Conservation (phyloP, 2,113 vertebrate species). For the Ia io region DNA sequence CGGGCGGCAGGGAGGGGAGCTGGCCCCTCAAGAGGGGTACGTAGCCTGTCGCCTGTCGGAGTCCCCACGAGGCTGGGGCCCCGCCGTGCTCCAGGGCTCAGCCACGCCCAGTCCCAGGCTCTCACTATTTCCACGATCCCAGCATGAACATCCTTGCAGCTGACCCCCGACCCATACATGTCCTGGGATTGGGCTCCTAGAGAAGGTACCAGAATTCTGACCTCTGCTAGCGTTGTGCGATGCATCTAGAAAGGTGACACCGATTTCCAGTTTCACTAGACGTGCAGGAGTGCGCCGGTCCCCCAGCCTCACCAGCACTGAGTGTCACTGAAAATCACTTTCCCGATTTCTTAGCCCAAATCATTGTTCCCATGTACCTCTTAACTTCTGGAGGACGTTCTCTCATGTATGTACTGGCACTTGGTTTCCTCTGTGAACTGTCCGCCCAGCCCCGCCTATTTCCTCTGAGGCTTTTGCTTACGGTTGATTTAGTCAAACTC, state of each 20-base stretch:
- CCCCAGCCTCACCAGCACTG: neutral
- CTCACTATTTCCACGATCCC: rapidly evolving
- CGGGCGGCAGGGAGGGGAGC: rapidly evolving
- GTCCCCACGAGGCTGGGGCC: neutral
- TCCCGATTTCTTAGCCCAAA: neutral
- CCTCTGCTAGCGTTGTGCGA: rapidly evolving
- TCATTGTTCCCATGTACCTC: neutral
- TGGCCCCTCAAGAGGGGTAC: rapidly evolving
- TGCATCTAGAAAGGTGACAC: rapidly evolving
- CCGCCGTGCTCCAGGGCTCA: rapidly evolving
- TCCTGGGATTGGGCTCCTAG: neutral
- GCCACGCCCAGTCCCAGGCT: rapidly evolving
- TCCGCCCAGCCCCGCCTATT: neutral
- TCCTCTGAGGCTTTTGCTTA: neutral
- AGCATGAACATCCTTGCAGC: rapidly evolving
- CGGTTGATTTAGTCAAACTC: neutral
- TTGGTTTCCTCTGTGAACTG: neutral
- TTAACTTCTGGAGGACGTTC: neutral
- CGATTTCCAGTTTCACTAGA: rapidly evolving
- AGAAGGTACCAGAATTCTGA: rapidly evolving
- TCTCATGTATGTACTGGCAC: rapidly evolving
- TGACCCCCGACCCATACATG: rapidly evolving
- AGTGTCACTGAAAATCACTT: rapidly evolving
- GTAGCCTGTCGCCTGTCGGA: rapidly evolving
- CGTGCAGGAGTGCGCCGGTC: rapidly evolving